Evolutionary conservation across 2,888 invertebrate species (phyloP).

Genomic region (Argyresthia albistria): DNA sequence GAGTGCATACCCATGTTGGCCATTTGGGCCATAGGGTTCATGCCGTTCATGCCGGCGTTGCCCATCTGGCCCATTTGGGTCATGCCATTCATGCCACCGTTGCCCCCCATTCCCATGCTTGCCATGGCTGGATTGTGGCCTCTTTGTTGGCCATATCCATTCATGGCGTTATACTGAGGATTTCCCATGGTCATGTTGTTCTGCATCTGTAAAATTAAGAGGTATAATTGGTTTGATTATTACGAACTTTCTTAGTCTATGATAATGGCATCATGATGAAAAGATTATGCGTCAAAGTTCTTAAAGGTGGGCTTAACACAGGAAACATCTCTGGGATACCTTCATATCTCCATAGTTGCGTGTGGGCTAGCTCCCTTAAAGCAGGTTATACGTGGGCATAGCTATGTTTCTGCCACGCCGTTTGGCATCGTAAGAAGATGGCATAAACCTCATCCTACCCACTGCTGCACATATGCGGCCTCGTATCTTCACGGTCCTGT

Average conservation of each 20-base stretch:
- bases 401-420: too few species aligned
- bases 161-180: constrained; percentile 75
- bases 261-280: too few species aligned
- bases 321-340: too few species aligned
- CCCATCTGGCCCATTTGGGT: constrained; percentile 77
- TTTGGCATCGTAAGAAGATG: too few species aligned
- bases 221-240: not conserved
- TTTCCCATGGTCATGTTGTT: constrained; percentile 76
- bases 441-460: too few species aligned
- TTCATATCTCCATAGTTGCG: not conserved
- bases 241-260: too few species aligned
- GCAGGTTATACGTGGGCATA: too few species aligned
- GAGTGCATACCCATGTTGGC: constrained; percentile 81
- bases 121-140: constrained; percentile 71
- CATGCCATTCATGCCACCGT: constrained; percentile 67
- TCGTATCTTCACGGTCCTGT: too few species aligned
- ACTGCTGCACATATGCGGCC: too few species aligned
- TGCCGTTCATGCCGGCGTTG: constrained; percentile 76
- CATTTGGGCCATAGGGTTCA: constrained; percentile 83
- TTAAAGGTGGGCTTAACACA: too few species aligned
- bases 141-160: constrained; percentile 73
- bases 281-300: too few species aligned
- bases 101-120: constrained; percentile 70
- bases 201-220: constrained; percentile 69
- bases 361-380: not conserved